These are phyloP conservation scores for Diplodus puntazzo DNA, from an alignment of 2,797 vertebrate species.

Conservation along the genomic window DNA sequence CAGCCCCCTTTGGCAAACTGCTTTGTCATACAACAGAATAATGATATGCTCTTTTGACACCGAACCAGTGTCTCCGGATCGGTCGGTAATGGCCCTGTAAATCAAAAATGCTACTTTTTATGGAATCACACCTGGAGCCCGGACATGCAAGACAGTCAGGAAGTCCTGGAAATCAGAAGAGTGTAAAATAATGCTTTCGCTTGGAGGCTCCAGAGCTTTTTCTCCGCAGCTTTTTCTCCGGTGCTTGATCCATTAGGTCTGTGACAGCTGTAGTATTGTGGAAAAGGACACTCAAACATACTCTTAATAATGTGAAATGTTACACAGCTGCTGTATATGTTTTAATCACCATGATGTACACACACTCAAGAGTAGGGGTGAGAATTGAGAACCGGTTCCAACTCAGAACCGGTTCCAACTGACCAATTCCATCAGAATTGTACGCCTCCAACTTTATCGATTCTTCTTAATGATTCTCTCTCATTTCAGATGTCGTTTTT, in stretches of 20 bases:
- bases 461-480: too few relatives aligned
- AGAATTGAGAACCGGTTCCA: too few relatives aligned
- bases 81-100: slow-evolving; percentile 76
- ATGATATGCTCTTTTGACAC: slow-evolving; percentile 82
- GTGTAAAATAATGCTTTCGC: slow-evolving; percentile 20
- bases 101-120: slow-evolving; percentile 71
- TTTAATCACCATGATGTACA: slow-evolving; percentile 37
- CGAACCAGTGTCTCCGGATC: slow-evolving; percentile 69
- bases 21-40: slow-evolving; percentile 83
- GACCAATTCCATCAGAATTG: too few relatives aligned
- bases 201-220: neutral
- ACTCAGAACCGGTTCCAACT: too few relatives aligned
- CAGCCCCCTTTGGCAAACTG: slow-evolving; percentile 76
- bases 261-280: slow-evolving; percentile 28
- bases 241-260: slow-evolving; percentile 39
- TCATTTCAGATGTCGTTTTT: slow-evolving; percentile 13
- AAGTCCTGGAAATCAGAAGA: slow-evolving; percentile 18
- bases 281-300: slow-evolving; percentile 20
- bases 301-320: slow-evolving; percentile 24
- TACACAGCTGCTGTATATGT: slow-evolving; percentile 30
- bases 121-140: slow-evolving; percentile 62
- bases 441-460: too few relatives aligned
- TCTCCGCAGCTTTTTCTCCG: neutral
- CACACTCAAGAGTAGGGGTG: slow-evolving; percentile 19
- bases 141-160: slow-evolving; percentile 8